Evolutionary conservation across 2,888 invertebrate genomes (phyloP).

Genomic region (Pandemis cinnamomeana): DNA sequence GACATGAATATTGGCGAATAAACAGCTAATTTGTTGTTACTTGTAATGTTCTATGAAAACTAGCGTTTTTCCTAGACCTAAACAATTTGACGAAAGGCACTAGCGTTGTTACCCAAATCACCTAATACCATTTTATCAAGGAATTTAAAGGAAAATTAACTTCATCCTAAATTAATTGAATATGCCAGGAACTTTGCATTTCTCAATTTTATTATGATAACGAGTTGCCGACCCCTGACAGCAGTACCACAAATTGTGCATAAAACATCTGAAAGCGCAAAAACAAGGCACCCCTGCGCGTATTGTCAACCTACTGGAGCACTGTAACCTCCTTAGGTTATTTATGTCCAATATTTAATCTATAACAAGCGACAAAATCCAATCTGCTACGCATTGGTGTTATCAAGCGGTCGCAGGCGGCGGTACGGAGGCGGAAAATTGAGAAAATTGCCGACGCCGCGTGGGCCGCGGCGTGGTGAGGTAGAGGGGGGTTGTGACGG

Average conservation of each 20-base stretch:
- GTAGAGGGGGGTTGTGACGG: constrained; percentile 42
- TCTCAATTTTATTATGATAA: too few species aligned
- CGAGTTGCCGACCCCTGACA: too few species aligned
- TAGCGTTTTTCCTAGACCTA: too few species aligned
- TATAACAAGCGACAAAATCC: constrained; percentile 30
- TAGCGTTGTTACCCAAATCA: too few species aligned
- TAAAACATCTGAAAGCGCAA: not conserved
- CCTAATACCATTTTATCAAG: not conserved
- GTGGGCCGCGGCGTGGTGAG: constrained; percentile 43
- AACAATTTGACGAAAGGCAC: too few species aligned
- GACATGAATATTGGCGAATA: not conserved
- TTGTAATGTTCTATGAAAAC: not conserved
- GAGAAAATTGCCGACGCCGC: constrained; percentile 59
- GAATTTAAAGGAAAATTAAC: not conserved
- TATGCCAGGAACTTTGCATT: too few species aligned
- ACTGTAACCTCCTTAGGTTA: constrained; percentile 17
- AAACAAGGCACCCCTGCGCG: not conserved
- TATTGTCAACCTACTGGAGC: constrained; percentile 6
- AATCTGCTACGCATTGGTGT: constrained; percentile 44
- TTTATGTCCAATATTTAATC: constrained; percentile 37
- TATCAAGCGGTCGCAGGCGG: constrained; percentile 72
- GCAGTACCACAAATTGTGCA: not conserved
- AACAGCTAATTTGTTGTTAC: not conserved
- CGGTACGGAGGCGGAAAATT: constrained; percentile 69
- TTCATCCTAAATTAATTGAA: too few species aligned